Percentiles rank a stretch among this genome's conserved stretches.
These are phyloP conservation scores for Cynopterus brachyotis DNA, from an alignment of 2,113 vertebrate genomes.

Conservation along the genomic window DNA sequence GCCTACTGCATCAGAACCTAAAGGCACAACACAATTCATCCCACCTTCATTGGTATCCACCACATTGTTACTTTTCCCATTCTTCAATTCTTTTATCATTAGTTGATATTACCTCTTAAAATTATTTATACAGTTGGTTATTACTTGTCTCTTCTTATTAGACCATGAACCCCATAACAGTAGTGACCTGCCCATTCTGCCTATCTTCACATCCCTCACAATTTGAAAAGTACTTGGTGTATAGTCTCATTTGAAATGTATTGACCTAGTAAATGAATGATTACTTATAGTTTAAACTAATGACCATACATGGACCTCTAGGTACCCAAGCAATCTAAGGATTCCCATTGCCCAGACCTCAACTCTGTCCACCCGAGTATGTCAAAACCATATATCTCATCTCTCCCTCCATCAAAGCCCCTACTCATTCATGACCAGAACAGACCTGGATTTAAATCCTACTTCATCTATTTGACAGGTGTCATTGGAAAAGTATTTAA, in stretches of 20 bases:
- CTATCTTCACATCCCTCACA: background rate
- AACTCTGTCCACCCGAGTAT: too few relatives aligned
- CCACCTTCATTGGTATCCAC: background rate
- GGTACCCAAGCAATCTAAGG: background rate
- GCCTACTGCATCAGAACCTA: background rate
- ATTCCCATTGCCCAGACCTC: background rate
- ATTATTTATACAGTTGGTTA: background rate
- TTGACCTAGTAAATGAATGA: background rate
- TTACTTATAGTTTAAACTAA: background rate
- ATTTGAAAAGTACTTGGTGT: background rate
- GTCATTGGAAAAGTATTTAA: background rate
- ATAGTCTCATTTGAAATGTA: background rate
- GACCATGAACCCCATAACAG: background rate
- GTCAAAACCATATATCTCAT: background rate
- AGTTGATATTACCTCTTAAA: background rate
- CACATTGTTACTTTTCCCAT: rapidly evolving
- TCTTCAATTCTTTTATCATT: background rate
- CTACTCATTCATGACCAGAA: background rate
- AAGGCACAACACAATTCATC: rapidly evolving
- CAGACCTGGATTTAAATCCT: background rate
- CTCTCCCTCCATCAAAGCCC: background rate
- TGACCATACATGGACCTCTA: background rate
- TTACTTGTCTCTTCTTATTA: background rate
- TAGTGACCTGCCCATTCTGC: background rate
- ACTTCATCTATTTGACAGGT: background rate